These are phyloP conservation scores for Propsilocerus akamusi DNA, from an alignment of 1,140 invertebrate species.

Conservation along the genomic window DNA sequence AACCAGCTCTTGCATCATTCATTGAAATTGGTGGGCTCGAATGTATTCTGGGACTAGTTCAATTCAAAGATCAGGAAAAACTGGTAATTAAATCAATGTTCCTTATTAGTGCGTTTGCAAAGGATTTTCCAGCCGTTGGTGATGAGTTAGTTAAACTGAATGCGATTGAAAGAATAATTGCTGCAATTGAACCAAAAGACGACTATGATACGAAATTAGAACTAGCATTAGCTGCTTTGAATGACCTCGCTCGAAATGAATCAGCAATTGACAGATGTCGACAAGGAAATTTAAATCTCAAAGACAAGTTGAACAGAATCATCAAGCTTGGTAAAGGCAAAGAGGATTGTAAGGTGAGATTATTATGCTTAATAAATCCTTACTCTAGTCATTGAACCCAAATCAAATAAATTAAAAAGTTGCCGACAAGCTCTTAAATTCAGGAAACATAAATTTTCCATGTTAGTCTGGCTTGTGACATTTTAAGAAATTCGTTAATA, in stretches of 20 bases:
- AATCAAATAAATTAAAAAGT: too few relatives aligned
- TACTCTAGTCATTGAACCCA: not conserved
- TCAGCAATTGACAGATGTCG: not conserved
- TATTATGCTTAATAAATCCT: not conserved
- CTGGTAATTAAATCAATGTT: slow-evolving; percentile 8
- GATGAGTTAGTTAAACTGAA: slow-evolving; percentile 4
- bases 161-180: slow-evolving; percentile 1
- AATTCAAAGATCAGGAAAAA: not conserved
- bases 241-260: not conserved
- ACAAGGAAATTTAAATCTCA: not conserved
- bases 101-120: slow-evolving; percentile 7
- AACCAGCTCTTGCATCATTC: slow-evolving; percentile 7
- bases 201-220: not conserved
- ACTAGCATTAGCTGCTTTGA: not conserved
- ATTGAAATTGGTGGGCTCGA: slow-evolving; percentile 8
- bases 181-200: not conserved
- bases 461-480: too few relatives aligned
- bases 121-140: slow-evolving; percentile 6
- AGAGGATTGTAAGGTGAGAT: not conserved
- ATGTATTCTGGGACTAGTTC: slow-evolving; percentile 6
- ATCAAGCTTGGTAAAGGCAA: not conserved
- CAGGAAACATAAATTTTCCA: slow-evolving; percentile 3
- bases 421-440: not conserved
- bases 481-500: not conserved
- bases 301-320: not conserved